Evolutionary conservation across 2,888 invertebrate species (phyloP), one percentile per base, ranked within the genome.

Genomic region (Pterostichus niger): DNA sequence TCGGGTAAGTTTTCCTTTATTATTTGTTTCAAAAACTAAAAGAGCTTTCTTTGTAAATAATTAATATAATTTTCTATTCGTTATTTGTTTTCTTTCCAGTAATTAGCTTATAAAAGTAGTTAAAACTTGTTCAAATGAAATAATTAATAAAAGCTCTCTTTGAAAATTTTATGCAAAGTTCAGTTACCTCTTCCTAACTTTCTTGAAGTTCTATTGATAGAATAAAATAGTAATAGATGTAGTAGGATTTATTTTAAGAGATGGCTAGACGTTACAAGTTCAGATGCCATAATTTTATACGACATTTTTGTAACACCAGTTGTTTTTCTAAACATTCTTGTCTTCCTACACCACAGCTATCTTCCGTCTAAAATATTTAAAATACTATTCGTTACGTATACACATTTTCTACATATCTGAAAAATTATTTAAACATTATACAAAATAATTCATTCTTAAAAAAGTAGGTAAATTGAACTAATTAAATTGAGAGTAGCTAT

Each of bases 1-100:
- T 75, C 75, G 75, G 82, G 82, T 82, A 82, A 82, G 82, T 75
- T 80, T 44, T 68, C 35, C 10, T 59, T 17, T 17, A 15, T 59
- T 24, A 4, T 59, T 59, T 59, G 59, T 24, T 13, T 13, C 9
- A 10, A 59, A 59, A 24, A 17, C 6, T 17, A 59, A 13, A 6
- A 24, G 49, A 49, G 49, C 17, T 59, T 59, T 17, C 59, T 59
- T 31, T 54, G 54, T n/a, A 54, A 15, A 15, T n/a, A 54, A n/a
- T 2, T 9, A 54, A 54, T 15, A 54, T 54, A 54, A 54, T 54
- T 54, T 52, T 54, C 54, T 54, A n/a, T 15, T n/a, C 54, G 6
- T 15, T 54, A 0, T 52, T 6, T 54, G 15, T 54, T n/a, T 54
- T 54, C 13, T 54, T 15, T 15, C 6, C n/a, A 54, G 54, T 9